Evolutionary conservation across 2,113 vertebrate genomes (phyloP).

Genomic region (Heterocephalus glaber): DNA sequence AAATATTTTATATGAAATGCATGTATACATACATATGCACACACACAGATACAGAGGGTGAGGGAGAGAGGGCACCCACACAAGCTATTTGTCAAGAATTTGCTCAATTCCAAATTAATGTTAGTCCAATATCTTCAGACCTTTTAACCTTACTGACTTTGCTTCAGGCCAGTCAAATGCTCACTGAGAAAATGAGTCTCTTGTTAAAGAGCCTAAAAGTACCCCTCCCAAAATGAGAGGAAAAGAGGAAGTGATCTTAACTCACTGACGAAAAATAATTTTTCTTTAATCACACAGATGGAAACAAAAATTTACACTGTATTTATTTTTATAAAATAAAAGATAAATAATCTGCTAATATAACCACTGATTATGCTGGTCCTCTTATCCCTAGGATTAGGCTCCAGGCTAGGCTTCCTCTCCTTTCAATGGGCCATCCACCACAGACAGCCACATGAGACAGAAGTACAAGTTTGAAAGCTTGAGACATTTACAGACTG

Average conservation of each 20-base stretch:
- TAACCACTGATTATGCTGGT: neutral
- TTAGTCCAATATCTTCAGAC: neutral
- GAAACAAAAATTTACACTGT: neutral
- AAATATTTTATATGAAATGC: neutral
- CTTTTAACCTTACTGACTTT: neutral
- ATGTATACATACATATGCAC: neutral
- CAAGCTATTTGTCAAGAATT: neutral
- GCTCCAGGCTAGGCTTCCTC: neutral
- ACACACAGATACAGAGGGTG: rapidly evolving
- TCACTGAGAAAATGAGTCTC: neutral
- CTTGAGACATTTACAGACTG: neutral
- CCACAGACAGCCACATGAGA: neutral
- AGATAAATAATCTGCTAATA: neutral
- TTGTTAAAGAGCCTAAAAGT: neutral
- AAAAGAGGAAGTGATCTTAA: neutral
- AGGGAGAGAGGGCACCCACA: neutral
- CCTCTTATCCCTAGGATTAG: neutral
- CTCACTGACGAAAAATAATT: neutral
- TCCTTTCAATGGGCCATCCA: neutral
- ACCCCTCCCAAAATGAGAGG: neutral
- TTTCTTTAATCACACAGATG: neutral
- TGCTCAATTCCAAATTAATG: neutral
- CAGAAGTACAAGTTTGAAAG: neutral
- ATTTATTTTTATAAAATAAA: neutral
- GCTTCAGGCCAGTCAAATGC: neutral